A percentile compares a stretch with the other conserved stretches of the same genome.
These are phyloP conservation scores for Hylia prasina DNA, from an alignment of 2,113 vertebrate genomes.

Conservation along the genomic window DNA sequence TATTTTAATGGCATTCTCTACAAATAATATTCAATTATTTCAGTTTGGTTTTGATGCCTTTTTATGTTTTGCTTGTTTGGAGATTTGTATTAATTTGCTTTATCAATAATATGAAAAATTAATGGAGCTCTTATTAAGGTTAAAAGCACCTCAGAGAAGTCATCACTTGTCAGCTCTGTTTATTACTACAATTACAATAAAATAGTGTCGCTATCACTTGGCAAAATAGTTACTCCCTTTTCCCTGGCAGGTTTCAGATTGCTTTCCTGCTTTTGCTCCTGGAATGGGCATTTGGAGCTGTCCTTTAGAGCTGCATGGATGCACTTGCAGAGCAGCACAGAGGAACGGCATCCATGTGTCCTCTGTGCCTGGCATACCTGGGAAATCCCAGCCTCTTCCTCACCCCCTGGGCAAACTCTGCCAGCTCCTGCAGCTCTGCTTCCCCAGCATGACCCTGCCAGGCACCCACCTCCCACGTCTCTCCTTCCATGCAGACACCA, in stretches of 20 bases:
- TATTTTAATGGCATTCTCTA: constrained; percentile 56
- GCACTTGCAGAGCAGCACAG: background rate
- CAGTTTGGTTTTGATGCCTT: constrained; percentile 41
- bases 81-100: constrained; percentile 53
- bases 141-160: constrained; percentile 57
- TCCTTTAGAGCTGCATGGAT: background rate
- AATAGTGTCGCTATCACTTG: background rate
- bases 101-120: constrained; percentile 64
- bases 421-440: background rate
- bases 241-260: background rate
- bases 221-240: constrained; percentile 10
- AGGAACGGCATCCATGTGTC: background rate
- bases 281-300: background rate
- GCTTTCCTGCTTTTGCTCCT: background rate
- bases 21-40: constrained; percentile 61
- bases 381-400: background rate
- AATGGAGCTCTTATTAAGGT: constrained; percentile 61
- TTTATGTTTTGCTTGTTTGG: constrained; percentile 49
- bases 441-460: background rate
- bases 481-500: background rate
- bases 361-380: background rate
- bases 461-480: rapidly evolving
- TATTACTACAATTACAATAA: constrained; percentile 12
- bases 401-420: background rate
- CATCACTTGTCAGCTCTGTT: constrained; percentile 8